phyloP scores from a whole-genome alignment of 1,140 invertebrate genomes.

The Bombus consobrinus region DNA sequence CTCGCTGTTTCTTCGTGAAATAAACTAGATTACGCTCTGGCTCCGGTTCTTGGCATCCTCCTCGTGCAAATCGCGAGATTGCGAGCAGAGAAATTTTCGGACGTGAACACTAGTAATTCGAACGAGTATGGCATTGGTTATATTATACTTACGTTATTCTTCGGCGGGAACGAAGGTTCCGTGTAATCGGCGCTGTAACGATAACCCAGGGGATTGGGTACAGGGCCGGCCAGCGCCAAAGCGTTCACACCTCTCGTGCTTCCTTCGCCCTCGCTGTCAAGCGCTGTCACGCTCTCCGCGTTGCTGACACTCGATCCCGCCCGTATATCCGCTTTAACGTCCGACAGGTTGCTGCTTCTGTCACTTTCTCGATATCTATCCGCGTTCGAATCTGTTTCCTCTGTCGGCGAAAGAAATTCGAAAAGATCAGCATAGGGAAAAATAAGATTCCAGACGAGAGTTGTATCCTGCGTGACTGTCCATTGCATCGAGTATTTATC shows the following conservation, averaged over 20 bases:
- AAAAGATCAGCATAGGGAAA: not conserved
- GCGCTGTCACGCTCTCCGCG: constrained; percentile 85
- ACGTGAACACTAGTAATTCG: not conserved
- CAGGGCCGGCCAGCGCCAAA: constrained; percentile 89
- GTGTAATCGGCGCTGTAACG: constrained; percentile 95
- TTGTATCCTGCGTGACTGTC: no score
- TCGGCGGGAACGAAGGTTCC: constrained; percentile 90
- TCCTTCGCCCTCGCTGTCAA: constrained; percentile 83
- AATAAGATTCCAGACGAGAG: not conserved
- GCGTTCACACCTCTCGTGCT: constrained; percentile 84
- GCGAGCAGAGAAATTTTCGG: constrained; percentile 13
- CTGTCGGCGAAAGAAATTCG: constrained; percentile 59
- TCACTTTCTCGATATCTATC: constrained; percentile 94
- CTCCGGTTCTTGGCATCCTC: constrained; percentile 3
- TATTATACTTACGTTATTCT: constrained; percentile 81
- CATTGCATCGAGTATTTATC: no score
- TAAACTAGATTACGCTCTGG: constrained; percentile 31
- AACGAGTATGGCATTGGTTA: not conserved
- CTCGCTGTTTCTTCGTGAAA: not conserved
- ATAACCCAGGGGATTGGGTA: constrained; percentile 88
- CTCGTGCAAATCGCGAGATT: not conserved
- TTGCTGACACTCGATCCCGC: constrained; percentile 91
- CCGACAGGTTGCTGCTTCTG: constrained; percentile 94
- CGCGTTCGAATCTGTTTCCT: constrained; percentile 86
- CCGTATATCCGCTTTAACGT: constrained; percentile 93